phyloP scores from a whole-genome alignment of 2,888 invertebrate species.

The Dicranocentrus wangi region DNA sequence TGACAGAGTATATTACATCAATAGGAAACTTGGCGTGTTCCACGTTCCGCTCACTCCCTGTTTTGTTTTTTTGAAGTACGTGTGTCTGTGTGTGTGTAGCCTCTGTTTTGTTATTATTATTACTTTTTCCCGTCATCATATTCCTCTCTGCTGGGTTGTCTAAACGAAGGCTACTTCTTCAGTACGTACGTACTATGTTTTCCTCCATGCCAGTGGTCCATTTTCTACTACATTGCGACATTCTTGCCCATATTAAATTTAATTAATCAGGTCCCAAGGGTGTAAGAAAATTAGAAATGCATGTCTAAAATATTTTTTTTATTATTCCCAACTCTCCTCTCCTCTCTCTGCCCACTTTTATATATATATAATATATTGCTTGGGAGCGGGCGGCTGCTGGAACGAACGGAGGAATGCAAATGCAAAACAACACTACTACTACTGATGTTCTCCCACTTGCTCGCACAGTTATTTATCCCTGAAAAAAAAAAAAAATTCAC shows the following conservation, averaged over 20 bases:
- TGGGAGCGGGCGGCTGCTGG: too few relatives aligned
- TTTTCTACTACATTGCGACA: neutral
- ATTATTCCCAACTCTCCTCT: conserved; percentile 15
- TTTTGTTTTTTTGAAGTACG: neutral
- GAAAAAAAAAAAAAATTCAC: too few relatives aligned
- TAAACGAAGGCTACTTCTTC: too few relatives aligned
- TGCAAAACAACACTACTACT: neutral
- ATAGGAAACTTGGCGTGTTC: too few relatives aligned
- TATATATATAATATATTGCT: neutral
- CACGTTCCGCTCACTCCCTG: too few relatives aligned
- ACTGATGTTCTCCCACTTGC: neutral
- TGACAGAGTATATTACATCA: too few relatives aligned
- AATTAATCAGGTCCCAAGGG: conserved; percentile 72
- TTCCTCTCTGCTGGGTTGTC: too few relatives aligned
- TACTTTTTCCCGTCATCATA: too few relatives aligned
- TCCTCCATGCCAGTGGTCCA: neutral
- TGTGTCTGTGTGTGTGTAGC: neutral
- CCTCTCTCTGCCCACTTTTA: neutral
- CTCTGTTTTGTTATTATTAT: neutral
- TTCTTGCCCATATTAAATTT: conserved; percentile 70
- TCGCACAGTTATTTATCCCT: neutral
- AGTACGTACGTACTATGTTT: too few relatives aligned
- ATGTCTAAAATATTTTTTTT: conserved; percentile 56
- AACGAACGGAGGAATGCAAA: too few relatives aligned
- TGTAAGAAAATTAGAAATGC: conserved; percentile 68